phyloP scores from a whole-genome alignment of 1,140 invertebrate genomes.

The Bombus breviceps region DNA sequence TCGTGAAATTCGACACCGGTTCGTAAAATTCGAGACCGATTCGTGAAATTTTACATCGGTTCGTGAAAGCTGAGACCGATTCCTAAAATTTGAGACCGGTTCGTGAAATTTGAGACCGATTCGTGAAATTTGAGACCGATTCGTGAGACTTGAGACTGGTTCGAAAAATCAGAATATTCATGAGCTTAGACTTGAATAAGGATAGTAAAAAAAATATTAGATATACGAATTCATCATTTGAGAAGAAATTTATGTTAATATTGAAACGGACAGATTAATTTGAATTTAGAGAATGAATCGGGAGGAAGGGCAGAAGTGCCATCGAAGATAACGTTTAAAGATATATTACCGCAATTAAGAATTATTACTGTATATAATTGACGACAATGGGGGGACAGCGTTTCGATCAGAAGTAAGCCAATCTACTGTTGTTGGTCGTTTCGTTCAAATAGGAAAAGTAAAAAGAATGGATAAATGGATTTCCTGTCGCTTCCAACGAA shows the following conservation, averaged over 20 bases:
- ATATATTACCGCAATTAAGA: background rate
- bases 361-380: background rate
- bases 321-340: background rate
- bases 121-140: too few species aligned
- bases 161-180: too few species aligned
- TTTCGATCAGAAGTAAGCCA: background rate
- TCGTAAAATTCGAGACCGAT: rapidly evolving
- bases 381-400: background rate
- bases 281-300: too few species aligned
- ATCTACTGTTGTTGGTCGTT: background rate
- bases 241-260: too few species aligned
- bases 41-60: too few species aligned
- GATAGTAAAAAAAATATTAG: too few species aligned
- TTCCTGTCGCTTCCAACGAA: background rate
- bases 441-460: background rate
- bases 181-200: too few species aligned
- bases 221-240: too few species aligned
- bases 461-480: background rate
- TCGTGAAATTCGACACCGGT: rapidly evolving
- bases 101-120: rapidly evolving
- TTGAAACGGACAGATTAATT: too few species aligned
- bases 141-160: too few species aligned
- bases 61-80: rapidly evolving
- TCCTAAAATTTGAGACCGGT: rapidly evolving
- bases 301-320: background rate